Base-by-base conservation (phyloP, 2,888 invertebrate species). In the Synergus itoensis region DNA sequence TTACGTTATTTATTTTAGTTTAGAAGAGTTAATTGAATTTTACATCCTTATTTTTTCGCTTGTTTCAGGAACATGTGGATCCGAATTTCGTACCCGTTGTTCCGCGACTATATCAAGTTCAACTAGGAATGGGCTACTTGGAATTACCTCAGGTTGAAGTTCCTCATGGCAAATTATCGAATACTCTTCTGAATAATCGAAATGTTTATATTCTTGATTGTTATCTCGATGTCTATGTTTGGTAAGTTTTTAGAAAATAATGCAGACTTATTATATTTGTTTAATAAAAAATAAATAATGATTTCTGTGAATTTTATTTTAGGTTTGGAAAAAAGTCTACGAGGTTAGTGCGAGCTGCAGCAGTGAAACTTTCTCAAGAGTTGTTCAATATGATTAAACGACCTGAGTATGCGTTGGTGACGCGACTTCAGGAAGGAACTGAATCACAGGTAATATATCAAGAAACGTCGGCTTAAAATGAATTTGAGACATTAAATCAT, bases 321-420 rank as follows among this genome's bases (percentile, higher is more conserved):
- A 97, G 97, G 98, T 98, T 99, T 92, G 99, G 99, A 43, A 98
- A 98, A 92, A 99, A 99, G 91, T 99, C 99, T 0, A 98, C 99
- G 0, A 94, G 99, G 64, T 93, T 99, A 75, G 98, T 99, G 0
- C 95, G 98, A 81, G 98, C 98, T 11, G 99, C 99, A 0, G 99
- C 99, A 0, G 96, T 99, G 45, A 99, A 99, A 92, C 92, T 99
- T n/a, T 98, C 98, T 0, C 98, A 98, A 88, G 99, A 99, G 92
- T 92, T 99, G 75, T 98, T 98, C 92, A 96, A 96, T 87, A 99
- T 99, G 99, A 96, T 99, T 84, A 94, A 97, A 78, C 95, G 99
- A 2, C 97, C 98, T 0, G 94, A 95, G 14, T 97, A 97, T 93
- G 98, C 99, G 0, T 93, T 97, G 86, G 97, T 99, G 60, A 97